phyloP scores from a whole-genome alignment of 2,888 invertebrate species.

The Leuctra nigra region DNA sequence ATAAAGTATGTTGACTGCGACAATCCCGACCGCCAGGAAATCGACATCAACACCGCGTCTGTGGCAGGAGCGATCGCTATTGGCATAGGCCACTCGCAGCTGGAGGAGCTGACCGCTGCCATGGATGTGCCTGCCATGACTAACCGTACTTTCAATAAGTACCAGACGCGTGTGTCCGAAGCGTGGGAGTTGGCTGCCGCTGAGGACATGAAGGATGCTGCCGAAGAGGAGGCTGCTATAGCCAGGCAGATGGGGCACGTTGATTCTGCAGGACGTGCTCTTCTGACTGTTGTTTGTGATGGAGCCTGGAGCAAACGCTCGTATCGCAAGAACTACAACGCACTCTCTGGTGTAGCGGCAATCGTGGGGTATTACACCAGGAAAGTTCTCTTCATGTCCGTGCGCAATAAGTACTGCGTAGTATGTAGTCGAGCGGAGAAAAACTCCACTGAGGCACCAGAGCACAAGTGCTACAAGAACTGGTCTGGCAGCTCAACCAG shows the following conservation, averaged over 20 bases:
- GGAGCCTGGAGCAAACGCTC: neutral
- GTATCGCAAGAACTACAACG: neutral
- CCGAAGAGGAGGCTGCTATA: neutral
- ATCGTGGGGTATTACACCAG: too few species aligned
- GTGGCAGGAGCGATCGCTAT: neutral
- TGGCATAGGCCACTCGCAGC: neutral
- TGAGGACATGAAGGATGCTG: neutral
- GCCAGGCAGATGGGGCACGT: neutral
- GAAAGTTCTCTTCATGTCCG: conserved; percentile 8
- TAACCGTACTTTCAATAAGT: neutral
- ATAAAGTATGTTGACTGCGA: neutral
- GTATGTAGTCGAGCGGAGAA: conserved; percentile 4
- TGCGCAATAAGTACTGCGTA: conserved; percentile 13
- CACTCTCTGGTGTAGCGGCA: neutral
- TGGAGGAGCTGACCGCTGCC: neutral
- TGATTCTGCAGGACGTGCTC: neutral
- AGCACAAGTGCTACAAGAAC: conserved; percentile 12
- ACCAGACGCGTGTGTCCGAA: neutral
- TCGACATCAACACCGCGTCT: neutral
- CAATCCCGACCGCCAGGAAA: neutral
- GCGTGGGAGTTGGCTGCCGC: neutral
- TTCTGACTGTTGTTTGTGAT: too few species aligned
- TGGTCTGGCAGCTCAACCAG: conserved; percentile 13
- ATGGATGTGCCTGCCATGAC: neutral
- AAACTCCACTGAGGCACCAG: neutral